Evolutionary conservation across 2,888 invertebrate genomes (phyloP).

Genomic region (Pseudococcus longispinus): DNA sequence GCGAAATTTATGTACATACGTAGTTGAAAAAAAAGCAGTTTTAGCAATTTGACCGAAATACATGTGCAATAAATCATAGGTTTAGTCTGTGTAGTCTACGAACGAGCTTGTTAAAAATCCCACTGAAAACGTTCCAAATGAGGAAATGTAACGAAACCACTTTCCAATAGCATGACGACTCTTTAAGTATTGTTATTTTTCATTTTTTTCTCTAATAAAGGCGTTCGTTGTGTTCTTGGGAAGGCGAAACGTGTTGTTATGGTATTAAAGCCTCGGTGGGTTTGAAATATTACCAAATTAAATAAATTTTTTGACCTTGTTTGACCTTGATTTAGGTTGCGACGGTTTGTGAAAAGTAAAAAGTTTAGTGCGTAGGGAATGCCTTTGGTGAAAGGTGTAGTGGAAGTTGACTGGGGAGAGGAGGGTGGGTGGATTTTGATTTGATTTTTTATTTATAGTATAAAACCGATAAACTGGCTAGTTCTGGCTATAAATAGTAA

Average conservation of each 20-base stretch:
- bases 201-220: neutral
- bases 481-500: too few relatives aligned
- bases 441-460: neutral
- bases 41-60: neutral
- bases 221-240: neutral
- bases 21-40: neutral
- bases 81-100: neutral
- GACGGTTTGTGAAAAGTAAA: neutral
- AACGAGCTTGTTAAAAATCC: slow-evolving; percentile 4
- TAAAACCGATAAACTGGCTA: too few relatives aligned
- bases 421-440: neutral
- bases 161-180: slow-evolving; percentile 17
- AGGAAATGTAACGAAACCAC: slow-evolving; percentile 33
- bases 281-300: neutral
- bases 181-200: slow-evolving; percentile 3
- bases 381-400: neutral
- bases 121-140: slow-evolving; percentile 24
- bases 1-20: neutral
- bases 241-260: neutral
- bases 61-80: neutral
- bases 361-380: neutral
- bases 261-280: neutral
- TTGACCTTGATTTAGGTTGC: neutral
- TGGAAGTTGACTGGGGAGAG: neutral
- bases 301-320: neutral